Percentiles rank a stretch among this genome's conserved stretches.
These are phyloP conservation scores for Pelecanoides urinatrix DNA, from an alignment of 2,113 vertebrate genomes.

Conservation along the genomic window DNA sequence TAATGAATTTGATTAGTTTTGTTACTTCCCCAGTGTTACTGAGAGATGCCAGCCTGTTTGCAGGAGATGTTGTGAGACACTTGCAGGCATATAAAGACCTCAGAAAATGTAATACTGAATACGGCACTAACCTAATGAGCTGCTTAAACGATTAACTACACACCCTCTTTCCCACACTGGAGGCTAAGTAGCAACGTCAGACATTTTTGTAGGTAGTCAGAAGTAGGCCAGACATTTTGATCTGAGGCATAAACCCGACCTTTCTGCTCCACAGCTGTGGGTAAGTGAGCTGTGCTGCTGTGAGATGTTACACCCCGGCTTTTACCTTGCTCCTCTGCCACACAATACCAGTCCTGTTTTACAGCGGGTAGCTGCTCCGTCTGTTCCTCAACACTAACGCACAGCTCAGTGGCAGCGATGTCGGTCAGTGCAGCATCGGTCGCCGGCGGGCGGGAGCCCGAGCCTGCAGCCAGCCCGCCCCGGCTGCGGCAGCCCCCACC, in stretches of 20 bases:
- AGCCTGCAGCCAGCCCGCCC: background rate
- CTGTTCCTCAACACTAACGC: background rate
- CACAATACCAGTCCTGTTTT: background rate
- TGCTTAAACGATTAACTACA: conserved; percentile 22
- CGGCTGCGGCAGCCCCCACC: background rate
- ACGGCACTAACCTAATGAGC: background rate
- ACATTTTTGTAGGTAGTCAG: background rate
- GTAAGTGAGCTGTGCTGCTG: background rate
- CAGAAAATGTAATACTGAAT: background rate
- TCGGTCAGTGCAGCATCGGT: rapidly evolving
- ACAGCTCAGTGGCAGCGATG: rapidly evolving
- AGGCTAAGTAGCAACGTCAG: background rate
- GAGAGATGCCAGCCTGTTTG: background rate
- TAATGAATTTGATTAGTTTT: background rate
- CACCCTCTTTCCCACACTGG: background rate
- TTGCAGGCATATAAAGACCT: background rate
- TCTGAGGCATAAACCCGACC: rapidly evolving
- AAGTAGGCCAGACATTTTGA: background rate
- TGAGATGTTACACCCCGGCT: background rate
- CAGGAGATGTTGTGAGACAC: background rate
- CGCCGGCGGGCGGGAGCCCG: rapidly evolving
- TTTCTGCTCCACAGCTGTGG: background rate
- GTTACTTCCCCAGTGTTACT: background rate
- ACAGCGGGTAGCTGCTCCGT: too few relatives aligned
- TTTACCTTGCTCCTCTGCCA: background rate